These are phyloP conservation scores for Acanthosoma haemorrhoidale DNA, from an alignment of 2,888 invertebrate genomes.

Conservation along the genomic window DNA sequence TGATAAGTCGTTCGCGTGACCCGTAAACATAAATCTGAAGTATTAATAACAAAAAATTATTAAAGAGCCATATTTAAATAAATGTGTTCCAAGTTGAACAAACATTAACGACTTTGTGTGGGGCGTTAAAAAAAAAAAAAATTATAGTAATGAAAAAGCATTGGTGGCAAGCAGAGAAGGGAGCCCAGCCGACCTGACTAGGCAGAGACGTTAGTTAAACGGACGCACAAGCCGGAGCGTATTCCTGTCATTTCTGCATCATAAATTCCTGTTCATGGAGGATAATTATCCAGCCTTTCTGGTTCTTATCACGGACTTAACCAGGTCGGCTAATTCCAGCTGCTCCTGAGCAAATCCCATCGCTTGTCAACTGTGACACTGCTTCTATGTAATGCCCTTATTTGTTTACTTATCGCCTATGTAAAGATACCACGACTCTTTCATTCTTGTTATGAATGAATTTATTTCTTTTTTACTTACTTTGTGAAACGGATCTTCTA, in stretches of 20 bases:
- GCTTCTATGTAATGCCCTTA: neutral
- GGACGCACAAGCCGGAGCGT: neutral
- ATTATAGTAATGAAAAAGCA: neutral
- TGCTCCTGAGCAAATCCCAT: neutral
- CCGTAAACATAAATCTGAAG: neutral
- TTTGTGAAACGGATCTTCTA: too few species aligned
- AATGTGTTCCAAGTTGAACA: neutral
- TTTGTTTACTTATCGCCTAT: neutral
- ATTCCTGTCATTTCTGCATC: neutral
- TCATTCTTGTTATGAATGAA: too few species aligned
- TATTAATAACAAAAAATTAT: conserved; percentile 1
- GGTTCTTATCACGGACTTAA: neutral
- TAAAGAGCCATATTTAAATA: neutral
- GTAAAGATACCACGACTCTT: too few species aligned
- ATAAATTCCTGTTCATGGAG: conserved; percentile 1
- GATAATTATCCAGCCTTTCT: neutral
- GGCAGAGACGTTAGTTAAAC: neutral
- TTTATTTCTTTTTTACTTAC: too few species aligned
- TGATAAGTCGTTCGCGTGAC: neutral
- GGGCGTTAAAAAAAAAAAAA: neutral
- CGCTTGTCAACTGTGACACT: neutral
- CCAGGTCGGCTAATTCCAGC: too few species aligned
- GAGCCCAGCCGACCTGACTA: neutral
- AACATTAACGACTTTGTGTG: neutral
- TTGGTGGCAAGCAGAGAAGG: neutral